These are phyloP conservation scores for Aix galericulata DNA, from an alignment of 2,113 vertebrate species.

Conservation along the genomic window DNA sequence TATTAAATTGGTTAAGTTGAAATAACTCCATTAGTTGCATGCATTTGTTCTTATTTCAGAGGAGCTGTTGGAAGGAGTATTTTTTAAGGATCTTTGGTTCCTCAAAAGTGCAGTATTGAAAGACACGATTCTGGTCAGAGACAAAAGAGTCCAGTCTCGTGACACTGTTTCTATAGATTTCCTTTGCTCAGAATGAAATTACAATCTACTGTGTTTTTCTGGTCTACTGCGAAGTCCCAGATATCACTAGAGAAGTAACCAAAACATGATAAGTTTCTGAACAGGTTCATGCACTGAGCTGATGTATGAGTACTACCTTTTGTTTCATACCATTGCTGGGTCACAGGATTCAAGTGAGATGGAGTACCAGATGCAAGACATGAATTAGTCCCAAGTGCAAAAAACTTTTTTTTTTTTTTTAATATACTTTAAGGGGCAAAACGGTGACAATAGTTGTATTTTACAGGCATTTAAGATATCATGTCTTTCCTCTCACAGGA, in stretches of 20 bases:
- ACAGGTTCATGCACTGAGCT: background rate
- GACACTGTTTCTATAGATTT: background rate
- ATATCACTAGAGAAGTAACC: background rate
- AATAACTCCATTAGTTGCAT: background rate
- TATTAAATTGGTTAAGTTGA: background rate
- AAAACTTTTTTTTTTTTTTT: background rate
- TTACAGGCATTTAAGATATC: background rate
- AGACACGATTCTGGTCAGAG: background rate
- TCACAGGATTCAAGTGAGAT: background rate
- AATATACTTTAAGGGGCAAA: background rate
- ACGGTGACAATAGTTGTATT: background rate
- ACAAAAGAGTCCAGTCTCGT: background rate
- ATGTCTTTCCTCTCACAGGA: background rate
- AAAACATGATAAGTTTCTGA: background rate
- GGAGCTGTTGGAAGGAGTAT: background rate
- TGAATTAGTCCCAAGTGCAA: background rate
- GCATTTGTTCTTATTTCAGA: background rate
- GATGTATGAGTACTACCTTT: background rate
- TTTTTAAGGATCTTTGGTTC: background rate
- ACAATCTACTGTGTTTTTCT: background rate
- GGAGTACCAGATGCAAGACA: background rate
- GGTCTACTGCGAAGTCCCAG: background rate
- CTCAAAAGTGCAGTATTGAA: background rate
- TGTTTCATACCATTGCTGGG: background rate
- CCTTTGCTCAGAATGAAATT: background rate